Base-by-base conservation (phyloP, 1,140 invertebrate genomes). In the Dendrolimus punctatus region DNA sequence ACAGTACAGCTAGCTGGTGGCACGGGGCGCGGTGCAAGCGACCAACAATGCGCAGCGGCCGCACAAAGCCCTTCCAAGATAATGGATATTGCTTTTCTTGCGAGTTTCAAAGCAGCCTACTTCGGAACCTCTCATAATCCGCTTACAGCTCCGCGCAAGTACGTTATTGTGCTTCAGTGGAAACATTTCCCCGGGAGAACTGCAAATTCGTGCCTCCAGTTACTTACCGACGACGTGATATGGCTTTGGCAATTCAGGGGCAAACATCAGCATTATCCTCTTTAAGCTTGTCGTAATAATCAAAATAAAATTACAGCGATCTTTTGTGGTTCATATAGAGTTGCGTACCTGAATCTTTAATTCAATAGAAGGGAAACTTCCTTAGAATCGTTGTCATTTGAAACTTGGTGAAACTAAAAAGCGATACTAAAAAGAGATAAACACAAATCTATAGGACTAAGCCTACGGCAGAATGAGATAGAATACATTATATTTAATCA, bases 11-110 rank as follows among this genome's bases (percentile, higher is more conserved):
- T 46, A 57, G 60, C 46, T 23, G 23, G 23, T 23, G 23, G 23
- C 23, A 23, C 23, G 23, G 40, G 55, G 59, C 45, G 43, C 49
- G 60, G 42, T 60, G 66, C 64, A 65, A 53, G 57, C 60, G 60
- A 60, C 66, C 67, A 58, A 79, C 74, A 74, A 79, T 73, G 67
- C 69, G 56, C 65, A 52, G 59, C 62, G 66, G 62, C 64, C 68
- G 62, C 71, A 80, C 76, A 83, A 78, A 83, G 77, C 70, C 64
- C 59, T 58, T 58, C 68, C 75, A 71, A 80, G 73, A 81, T 81
- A 81, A 80, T 81, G 80, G 76, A 81, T 84, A 84, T 84, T 84
- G 78, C 78, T 80, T 81, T 83, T 77, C 78, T 78, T 76, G 76
- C 66, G 68, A 80, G 77, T 80, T 82, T 78, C 74, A 80, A 80